A percentile compares a stretch with the other conserved stretches of the same genome.
Conservation (phyloP, 2,113 vertebrate genomes). For the Antennarius striatus region DNA sequence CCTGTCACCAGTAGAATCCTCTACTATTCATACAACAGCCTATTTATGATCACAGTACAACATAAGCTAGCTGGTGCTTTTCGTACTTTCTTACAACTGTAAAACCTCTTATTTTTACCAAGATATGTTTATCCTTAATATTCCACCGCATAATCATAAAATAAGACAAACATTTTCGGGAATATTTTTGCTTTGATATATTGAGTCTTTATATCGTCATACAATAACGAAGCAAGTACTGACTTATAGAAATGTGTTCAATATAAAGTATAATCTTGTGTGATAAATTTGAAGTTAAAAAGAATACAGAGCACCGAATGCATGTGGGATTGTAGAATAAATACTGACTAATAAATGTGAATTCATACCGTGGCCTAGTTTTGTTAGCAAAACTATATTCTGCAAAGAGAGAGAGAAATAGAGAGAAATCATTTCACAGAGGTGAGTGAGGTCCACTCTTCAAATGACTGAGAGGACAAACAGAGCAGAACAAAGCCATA, state of each 20-base stretch:
- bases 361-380: constrained; percentile 61
- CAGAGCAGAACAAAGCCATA: constrained; percentile 67
- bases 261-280: constrained; percentile 4
- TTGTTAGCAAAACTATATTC: constrained; percentile 40
- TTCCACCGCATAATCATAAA: constrained; percentile 13
- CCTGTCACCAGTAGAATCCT: constrained; percentile 22
- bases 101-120: constrained; percentile 27
- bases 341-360: constrained; percentile 55
- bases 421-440: constrained; percentile 34
- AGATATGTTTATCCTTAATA: constrained; percentile 33
- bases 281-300: constrained; percentile 55
- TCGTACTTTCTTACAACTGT: constrained; percentile 28
- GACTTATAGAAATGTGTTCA: constrained; percentile 7
- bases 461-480: constrained; percentile 55
- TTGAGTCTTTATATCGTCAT: constrained; percentile 8
- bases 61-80: constrained; percentile 58
- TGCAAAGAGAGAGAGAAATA: constrained; percentile 12
- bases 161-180: constrained; percentile 8
- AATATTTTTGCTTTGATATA: constrained; percentile 1
- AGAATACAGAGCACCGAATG: constrained; percentile 33
- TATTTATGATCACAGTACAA: constrained; percentile 62
- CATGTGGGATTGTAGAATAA: constrained; percentile 28
- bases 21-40: constrained; percentile 8
- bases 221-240: constrained; percentile 16
- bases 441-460: constrained; percentile 44